Evolutionary conservation across 2,888 invertebrate species (phyloP), one percentile per base, ranked within the genome.

Genomic region (Acanthosepion pharaonis): DNA sequence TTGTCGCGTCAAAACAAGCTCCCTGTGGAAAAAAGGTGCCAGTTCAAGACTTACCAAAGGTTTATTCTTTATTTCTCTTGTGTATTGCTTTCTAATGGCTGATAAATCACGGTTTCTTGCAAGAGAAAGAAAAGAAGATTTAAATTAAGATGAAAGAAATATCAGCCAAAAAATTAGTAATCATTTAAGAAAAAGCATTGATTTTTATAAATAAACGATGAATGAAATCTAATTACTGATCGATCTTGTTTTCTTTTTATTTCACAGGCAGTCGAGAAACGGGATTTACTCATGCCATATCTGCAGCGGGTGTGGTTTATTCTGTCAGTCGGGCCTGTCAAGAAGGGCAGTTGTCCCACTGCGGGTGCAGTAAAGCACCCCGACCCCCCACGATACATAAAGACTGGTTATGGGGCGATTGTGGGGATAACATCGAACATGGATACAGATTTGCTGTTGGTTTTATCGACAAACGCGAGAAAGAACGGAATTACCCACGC

Each of bases 321-420:
- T 98, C 99, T 33, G 98, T 99, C 95, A 98, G 99, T 51, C 98
- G 99, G 92, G 98, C 99, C 6, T 99, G 99, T 97, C 98, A 99
- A 94, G 99, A 99, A 97, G 99, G 99, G 0, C 98, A 98, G 95
- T 98, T 99, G 94, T 98, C 98, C 9, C 99, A 98, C 94, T 99
- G 99, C 97, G 99, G 99, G 53, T 99, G 99, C 97, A 98, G 99
- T 94, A 98, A 98, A 48, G 98, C 98, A 94, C 98, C 98, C 8
- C 98, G 99, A 94, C 99, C 99, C 15, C 98, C 98, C 96, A 98
- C 98, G 97, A 98, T 99, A 94, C 98, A 98, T 96, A 98, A 98
- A 94, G 99, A 99, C 97, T 99, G 99, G 99, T 98, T 99, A 94
- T 99, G 99, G 99, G 99, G 99, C 59, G 99, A 99, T 51, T 99